Evolutionary conservation across 1,140 invertebrate species (phyloP), one percentile per base, ranked within the genome.

Genomic region (Leptinotarsa defecta): DNA sequence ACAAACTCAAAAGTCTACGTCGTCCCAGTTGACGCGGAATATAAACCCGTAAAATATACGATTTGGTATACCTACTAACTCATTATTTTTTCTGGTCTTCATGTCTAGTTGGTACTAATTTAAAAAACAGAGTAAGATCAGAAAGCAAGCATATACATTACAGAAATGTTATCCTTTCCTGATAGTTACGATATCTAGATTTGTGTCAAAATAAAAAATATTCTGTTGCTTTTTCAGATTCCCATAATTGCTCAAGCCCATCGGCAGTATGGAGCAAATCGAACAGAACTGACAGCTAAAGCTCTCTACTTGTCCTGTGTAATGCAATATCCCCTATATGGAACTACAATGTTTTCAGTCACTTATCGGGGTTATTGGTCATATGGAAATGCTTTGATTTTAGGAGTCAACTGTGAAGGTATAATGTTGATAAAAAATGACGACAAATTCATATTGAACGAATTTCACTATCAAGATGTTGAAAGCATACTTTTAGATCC

Each of bases 271-370:
- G 96, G 96, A 48, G 92, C 93, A 4, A 95, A 95, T 1, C 93
- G 97, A 79, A 92, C 94, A 6, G 95, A 97, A 83, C 85, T 98
- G 34, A 95, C 96, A 3, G 95, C 96, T 2, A 98, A 98, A 86
- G 95, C 97, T 11, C 89, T 98, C 79, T 98, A 98, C 85, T 86
- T 98, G 65, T 96, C 96, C 1, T 97, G 96, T 83, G 96, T 98
- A 1, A 98, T 98, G 95, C 96, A 98, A 86, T 98, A 97, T 86
- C 95, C 96, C 0, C 88, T 98, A 1, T 98, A 98, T 83, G 97
- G 96, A 3, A 97, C 95, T 68, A 97, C 96, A 0, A 92, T 98
- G 87, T 98, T 95, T 86, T 92, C 92, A 49, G 96, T 98, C 43
- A 94, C 93, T 1, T 98, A 98, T 84, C 91, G 95, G 77, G 96